Evolutionary conservation across 2,797 vertebrate species (phyloP).

Genomic region (Channa striata): DNA sequence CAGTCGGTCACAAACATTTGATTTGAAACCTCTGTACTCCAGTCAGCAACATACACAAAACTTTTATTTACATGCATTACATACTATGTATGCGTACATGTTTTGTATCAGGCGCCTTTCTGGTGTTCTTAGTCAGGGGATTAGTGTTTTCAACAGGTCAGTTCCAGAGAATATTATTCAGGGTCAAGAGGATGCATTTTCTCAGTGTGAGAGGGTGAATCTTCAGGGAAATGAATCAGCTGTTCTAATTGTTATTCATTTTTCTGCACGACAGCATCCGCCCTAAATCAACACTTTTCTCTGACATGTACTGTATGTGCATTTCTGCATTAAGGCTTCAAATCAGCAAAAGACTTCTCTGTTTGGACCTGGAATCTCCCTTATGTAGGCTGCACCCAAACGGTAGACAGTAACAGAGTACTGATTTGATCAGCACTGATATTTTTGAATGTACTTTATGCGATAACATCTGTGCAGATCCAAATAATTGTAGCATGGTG

Average conservation of each 20-base stretch:
- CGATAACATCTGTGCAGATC: too few species aligned
- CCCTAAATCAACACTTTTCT: not conserved
- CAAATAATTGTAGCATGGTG: too few species aligned
- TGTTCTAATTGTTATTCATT: not conserved
- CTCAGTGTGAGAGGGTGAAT: not conserved
- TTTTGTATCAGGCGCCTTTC: too few species aligned
- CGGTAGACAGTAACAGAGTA: too few species aligned
- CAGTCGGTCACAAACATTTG: not conserved
- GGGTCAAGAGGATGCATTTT: not conserved
- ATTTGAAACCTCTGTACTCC: not conserved
- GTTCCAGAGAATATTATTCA: fast-evolving
- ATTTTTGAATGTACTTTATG: too few species aligned
- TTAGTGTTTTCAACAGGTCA: not conserved
- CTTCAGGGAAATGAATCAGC: conserved; percentile 11
- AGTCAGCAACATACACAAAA: fast-evolving
- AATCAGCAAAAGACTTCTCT: not conserved
- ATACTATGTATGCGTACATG: not conserved
- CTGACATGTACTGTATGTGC: not conserved
- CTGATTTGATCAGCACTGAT: too few species aligned
- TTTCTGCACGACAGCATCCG: fast-evolving
- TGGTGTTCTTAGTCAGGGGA: too few species aligned
- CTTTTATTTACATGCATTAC: not conserved
- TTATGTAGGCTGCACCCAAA: too few species aligned
- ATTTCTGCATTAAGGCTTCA: too few species aligned
- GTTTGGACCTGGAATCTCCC: not conserved